Evolutionary conservation across 2,888 invertebrate genomes (phyloP).

Genomic region (Calliopum simillimum): DNA sequence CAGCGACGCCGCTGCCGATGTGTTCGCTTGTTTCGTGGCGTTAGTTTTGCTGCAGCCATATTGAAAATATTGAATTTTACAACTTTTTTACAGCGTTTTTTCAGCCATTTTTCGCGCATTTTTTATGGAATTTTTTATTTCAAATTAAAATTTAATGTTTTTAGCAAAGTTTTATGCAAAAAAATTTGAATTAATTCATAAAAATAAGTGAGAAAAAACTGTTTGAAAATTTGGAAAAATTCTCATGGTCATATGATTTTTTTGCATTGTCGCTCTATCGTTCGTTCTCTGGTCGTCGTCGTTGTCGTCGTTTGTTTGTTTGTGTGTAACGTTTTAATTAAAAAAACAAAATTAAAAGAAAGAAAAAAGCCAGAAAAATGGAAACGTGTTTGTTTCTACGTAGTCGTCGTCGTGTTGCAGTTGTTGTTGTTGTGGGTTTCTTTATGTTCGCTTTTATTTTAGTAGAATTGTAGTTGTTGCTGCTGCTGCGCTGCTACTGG

Average conservation of each 20-base stretch:
- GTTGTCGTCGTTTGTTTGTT: constrained; percentile 37
- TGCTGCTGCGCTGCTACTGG: neutral
- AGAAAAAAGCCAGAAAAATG: constrained; percentile 29
- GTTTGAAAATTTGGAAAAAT: constrained; percentile 33
- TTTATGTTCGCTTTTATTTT: neutral
- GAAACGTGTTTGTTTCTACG: constrained; percentile 35
- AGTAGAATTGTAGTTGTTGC: neutral
- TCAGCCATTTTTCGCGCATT: constrained; percentile 28
- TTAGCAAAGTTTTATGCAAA: constrained; percentile 37
- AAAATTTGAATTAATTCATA: constrained; percentile 1
- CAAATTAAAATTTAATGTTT: constrained; percentile 24
- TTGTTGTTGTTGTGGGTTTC: neutral
- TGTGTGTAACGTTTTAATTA: constrained; percentile 22
- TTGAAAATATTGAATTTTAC: constrained; percentile 46
- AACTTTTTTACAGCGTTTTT: constrained; percentile 43
- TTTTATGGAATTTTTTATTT: constrained; percentile 19
- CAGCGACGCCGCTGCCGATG: constrained; percentile 12
- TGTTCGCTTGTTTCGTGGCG: no score
- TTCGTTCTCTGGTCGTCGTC: constrained; percentile 34
- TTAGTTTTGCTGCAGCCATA: constrained; percentile 46
- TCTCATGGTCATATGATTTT: constrained; percentile 25
- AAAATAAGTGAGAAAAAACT: constrained; percentile 25
- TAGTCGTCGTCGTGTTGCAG: neutral
- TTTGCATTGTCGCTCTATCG: constrained; percentile 36
- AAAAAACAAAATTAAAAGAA: constrained; percentile 21